These are phyloP conservation scores for Hippocampus zosterae DNA, from an alignment of 2,113 vertebrate genomes.

Conservation along the genomic window DNA sequence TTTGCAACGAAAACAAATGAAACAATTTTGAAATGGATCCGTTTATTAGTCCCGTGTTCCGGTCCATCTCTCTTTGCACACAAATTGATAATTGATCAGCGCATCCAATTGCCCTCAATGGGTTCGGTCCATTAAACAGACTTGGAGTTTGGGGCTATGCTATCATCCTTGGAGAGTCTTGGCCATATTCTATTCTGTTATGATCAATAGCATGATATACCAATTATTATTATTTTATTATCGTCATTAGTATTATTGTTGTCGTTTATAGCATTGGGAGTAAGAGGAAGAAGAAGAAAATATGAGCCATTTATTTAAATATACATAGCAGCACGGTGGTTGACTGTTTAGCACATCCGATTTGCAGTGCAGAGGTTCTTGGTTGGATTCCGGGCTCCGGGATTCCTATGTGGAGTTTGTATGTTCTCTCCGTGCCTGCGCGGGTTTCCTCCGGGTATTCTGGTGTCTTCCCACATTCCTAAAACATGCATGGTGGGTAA, in stretches of 20 bases:
- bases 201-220: neutral
- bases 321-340: too few species aligned
- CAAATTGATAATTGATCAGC: conserved; percentile 52
- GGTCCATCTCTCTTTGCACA: conserved; percentile 22
- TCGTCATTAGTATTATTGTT: neutral
- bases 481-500: too few species aligned
- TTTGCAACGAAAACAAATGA: conserved; percentile 21
- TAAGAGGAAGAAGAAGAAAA: too few species aligned
- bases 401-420: too few species aligned
- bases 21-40: conserved; percentile 52
- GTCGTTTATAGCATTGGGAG: too few species aligned
- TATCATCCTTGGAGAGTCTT: neutral
- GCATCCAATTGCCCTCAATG: conserved; percentile 29
- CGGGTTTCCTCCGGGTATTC: too few species aligned
- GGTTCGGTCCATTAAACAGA: conserved; percentile 41
- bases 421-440: too few species aligned
- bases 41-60: conserved; percentile 17
- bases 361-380: too few species aligned
- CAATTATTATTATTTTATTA: neutral
- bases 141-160: conserved; percentile 42
- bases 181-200: neutral
- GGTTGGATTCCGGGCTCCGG: too few species aligned
- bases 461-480: too few species aligned
- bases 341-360: too few species aligned
- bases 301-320: too few species aligned